Base-by-base conservation (phyloP, 2,113 vertebrate species). In the Anolis carolinensis region DNA sequence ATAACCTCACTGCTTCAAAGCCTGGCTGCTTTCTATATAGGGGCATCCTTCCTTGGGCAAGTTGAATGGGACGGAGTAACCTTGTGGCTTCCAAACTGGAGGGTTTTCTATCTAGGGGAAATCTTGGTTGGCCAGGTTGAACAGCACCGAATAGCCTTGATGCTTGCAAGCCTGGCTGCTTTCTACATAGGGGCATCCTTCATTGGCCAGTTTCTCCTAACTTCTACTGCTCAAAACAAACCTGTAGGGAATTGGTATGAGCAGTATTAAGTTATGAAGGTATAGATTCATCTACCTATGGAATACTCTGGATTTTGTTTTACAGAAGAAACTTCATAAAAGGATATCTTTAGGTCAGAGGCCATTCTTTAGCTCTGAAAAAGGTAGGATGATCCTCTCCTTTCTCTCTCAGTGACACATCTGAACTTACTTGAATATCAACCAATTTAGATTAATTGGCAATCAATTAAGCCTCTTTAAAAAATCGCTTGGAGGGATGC, bases 371-470 rank as follows among this genome's bases (percentile, higher is more conserved):
- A 63, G 52, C 23, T 80, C 34, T 71, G 79, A 62, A 4, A 72
- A 59, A 72, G 30, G 39, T 80, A 80, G 20, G 9, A 23, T 48
- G 30, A 75, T 32, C 25, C 68, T 86, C 48, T 72, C 65, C 10
- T 85, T 62, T 3, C 77, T 72, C 76, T 85, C 50, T 80, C 30
- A 48, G 50, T 86, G 67, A 48, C 36, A 63, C 13, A 8, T 50
- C 52, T 73, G 68, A 65, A 63, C 55, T 86, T 80, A 62, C 36
- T 79, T 63, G 78, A 80, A 80, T 73, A 86, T 73, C 34, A 80
- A 79, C 68, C 79, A 86, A 80, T 86, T 73, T 86, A 77, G 78
- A 80, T 80, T 80, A 86, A 86, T 73, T 86, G 84, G 52, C 52
- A 86, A 86, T 86, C 77, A 86, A 80, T 86, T 86, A 86, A 80